A percentile compares a stretch with the other conserved stretches of the same genome.
Evolutionary conservation across 1,140 invertebrate species (phyloP).

Genomic region (Sitobion miscanthi): DNA sequence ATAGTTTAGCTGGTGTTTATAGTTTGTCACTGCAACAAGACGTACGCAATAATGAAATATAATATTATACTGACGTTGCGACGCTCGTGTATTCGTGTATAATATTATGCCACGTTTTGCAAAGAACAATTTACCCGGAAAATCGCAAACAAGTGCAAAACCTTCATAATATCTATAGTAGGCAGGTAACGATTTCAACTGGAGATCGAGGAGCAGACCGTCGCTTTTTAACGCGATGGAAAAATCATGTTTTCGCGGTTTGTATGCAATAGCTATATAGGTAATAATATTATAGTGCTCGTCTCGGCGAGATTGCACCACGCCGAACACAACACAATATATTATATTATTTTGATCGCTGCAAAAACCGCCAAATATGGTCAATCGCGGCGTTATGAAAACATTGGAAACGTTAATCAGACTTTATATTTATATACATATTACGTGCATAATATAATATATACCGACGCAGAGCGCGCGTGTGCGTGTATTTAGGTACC

Average conservation of each 20-base stretch:
- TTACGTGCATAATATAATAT: slow-evolving; percentile 4
- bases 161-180: too few species aligned
- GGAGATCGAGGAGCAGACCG: background rate
- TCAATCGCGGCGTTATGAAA: background rate
- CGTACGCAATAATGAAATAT: background rate
- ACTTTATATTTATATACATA: slow-evolving; percentile 32
- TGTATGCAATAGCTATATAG: background rate
- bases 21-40: too few species aligned
- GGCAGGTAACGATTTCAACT: background rate
- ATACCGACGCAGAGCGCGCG: background rate
- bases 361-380: slow-evolving; percentile 39
- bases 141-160: background rate
- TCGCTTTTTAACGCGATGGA: background rate
- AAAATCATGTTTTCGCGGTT: background rate
- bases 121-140: background rate
- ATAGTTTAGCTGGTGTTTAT: background rate
- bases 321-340: background rate
- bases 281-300: too few species aligned
- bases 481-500: slow-evolving; percentile 1
- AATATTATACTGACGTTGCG: background rate
- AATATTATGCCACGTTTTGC: background rate
- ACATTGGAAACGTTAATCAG: slow-evolving; percentile 42
- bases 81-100: background rate
- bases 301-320: background rate
- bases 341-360: background rate